Percentiles rank a stretch among this genome's conserved stretches.
phyloP scores from a whole-genome alignment of 1,140 invertebrate genomes.

The Penaeus japonicus region DNA sequence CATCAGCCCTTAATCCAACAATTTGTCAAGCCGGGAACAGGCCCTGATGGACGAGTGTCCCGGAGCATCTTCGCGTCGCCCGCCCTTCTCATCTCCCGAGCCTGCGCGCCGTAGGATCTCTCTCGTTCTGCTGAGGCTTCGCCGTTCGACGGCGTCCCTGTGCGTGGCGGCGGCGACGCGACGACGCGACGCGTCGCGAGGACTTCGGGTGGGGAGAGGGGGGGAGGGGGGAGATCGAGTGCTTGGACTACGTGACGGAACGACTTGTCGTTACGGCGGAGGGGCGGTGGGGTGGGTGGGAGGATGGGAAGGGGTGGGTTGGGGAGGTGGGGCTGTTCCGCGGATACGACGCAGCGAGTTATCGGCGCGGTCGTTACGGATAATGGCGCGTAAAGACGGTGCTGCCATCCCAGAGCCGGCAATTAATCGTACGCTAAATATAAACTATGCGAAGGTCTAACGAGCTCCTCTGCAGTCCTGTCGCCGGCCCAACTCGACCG shows the following conservation, averaged over 20 bases:
- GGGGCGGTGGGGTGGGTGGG: not conserved
- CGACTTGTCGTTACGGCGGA: not conserved
- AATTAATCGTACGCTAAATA: slow-evolving; percentile 56
- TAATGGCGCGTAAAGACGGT: slow-evolving; percentile 55
- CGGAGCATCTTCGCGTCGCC: too few species aligned
- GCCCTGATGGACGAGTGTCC: too few species aligned
- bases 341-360: slow-evolving; percentile 34
- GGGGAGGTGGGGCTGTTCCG: not conserved
- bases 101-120: too few species aligned
- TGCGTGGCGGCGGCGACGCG: too few species aligned
- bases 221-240: not conserved
- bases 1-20: not conserved
- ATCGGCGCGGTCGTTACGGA: slow-evolving; percentile 50
- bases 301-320: not conserved
- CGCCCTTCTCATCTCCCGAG: too few species aligned
- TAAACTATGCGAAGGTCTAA: slow-evolving; percentile 47
- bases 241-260: too few species aligned
- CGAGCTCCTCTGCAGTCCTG: slow-evolving; percentile 29
- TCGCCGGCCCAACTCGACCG: slow-evolving; percentile 18
- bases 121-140: too few species aligned
- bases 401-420: slow-evolving; percentile 31
- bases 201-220: not conserved
- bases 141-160: too few species aligned
- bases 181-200: not conserved
- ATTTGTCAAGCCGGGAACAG: not conserved